These are phyloP conservation scores for Himalopsyche phryganea DNA, from an alignment of 1,140 invertebrate genomes.

Conservation along the genomic window DNA sequence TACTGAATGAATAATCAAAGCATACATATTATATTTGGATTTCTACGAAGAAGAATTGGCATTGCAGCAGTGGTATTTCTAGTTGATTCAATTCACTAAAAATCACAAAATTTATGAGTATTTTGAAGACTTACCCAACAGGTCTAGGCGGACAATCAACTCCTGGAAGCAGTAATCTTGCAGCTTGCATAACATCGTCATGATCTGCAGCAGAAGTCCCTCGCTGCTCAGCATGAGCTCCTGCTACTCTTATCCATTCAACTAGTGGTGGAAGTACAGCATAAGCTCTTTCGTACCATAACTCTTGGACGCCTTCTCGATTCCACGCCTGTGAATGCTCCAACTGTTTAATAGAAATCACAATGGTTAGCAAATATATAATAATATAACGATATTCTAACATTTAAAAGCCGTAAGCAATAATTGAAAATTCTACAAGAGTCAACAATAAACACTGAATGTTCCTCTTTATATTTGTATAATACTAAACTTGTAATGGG, in stretches of 20 bases:
- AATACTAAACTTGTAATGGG: no score
- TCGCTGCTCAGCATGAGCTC: conserved; percentile 79
- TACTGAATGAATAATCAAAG: conserved; percentile 9
- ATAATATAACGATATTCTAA: no score
- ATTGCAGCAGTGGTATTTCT: no score
- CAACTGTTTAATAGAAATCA: conserved; percentile 47
- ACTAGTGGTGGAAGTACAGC: conserved; percentile 81
- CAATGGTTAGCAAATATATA: no score
- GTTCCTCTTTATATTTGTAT: no score
- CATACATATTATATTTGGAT: background rate
- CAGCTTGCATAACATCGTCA: conserved; percentile 85
- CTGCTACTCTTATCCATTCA: conserved; percentile 81
- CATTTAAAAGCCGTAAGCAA: no score
- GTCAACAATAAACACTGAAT: no score
- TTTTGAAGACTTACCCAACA: conserved; percentile 54
- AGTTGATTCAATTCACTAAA: background rate
- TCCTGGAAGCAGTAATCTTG: conserved; percentile 77
- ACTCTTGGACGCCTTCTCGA: conserved; percentile 61
- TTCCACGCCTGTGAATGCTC: conserved; percentile 51
- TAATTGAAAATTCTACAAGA: no score
- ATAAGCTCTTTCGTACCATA: conserved; percentile 83
- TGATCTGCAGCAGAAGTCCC: conserved; percentile 74
- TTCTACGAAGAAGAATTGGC: no score
- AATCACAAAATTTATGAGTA: no score
- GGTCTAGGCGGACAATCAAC: conserved; percentile 82